Evolutionary conservation across 2,797 vertebrate genomes (phyloP).

Genomic region (Bradypus variegatus): DNA sequence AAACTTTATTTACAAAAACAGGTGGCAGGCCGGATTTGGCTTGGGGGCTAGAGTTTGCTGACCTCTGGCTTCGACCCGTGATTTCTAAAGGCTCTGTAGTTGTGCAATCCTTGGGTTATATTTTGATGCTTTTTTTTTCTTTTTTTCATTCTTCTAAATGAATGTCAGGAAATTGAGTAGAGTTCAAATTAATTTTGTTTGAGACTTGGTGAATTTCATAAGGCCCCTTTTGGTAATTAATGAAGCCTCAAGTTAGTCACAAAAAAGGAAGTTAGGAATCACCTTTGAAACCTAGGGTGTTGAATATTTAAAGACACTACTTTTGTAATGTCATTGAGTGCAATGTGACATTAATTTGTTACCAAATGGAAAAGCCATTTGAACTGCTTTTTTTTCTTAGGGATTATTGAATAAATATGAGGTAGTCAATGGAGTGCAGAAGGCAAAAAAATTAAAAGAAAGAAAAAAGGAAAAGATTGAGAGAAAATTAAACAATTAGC

Average conservation of each 20-base stretch:
- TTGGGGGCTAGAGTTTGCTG: not conserved
- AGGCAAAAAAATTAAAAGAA: not conserved
- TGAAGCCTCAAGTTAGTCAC: constrained; percentile 6
- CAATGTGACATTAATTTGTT: not conserved
- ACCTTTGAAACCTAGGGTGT: not conserved
- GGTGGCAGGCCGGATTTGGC: not conserved
- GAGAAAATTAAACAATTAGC: constrained; percentile 5
- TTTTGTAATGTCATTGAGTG: not conserved
- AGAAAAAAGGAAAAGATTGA: not conserved
- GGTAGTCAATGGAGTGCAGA: not conserved
- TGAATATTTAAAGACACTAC: not conserved
- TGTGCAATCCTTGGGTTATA: not conserved
- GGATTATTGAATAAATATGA: constrained; percentile 6
- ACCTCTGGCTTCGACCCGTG: not conserved
- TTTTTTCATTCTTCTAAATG: constrained; percentile 32
- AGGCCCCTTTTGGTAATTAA: constrained; percentile 14
- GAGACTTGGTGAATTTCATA: constrained; percentile 20
- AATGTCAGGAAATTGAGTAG: constrained; percentile 39
- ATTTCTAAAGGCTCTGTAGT: constrained; percentile 11
- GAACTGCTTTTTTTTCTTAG: constrained; percentile 5
- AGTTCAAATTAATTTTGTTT: constrained; percentile 47
- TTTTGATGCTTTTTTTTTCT: not conserved
- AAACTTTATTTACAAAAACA: constrained; percentile 28
- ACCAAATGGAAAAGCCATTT: not conserved
- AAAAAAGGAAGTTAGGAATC: not conserved